These are phyloP conservation scores for Pseudococcus longispinus DNA, from an alignment of 2,888 invertebrate species.

Conservation along the genomic window DNA sequence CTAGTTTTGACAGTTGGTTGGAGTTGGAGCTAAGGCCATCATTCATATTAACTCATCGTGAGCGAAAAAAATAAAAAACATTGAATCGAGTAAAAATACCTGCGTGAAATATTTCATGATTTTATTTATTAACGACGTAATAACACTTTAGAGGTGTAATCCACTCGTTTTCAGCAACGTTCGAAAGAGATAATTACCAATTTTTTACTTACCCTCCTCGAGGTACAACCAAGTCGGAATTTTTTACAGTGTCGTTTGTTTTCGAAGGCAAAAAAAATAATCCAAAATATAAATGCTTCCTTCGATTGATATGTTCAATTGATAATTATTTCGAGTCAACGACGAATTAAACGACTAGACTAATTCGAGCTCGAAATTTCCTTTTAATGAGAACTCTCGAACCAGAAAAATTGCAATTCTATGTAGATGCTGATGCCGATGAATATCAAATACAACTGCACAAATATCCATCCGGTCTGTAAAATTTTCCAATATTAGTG, in stretches of 20 bases:
- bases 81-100: neutral
- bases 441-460: conserved; percentile 49
- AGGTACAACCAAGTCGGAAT: neutral
- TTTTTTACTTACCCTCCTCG: neutral
- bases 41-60: neutral
- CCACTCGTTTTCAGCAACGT: neutral
- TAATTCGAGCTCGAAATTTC: neutral
- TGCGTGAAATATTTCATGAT: conserved; percentile 7
- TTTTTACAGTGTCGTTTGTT: neutral
- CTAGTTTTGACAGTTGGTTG: conserved; percentile 5
- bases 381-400: neutral
- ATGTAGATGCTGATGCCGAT: conserved; percentile 47
- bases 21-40: neutral
- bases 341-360: conserved; percentile 29
- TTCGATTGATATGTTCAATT: neutral
- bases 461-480: conserved; percentile 48
- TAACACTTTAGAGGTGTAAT: neutral
- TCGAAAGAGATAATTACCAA: neutral
- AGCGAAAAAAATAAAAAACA: neutral
- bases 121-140: conserved; percentile 28
- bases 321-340: neutral
- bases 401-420: conserved; percentile 55
- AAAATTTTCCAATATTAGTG: neutral
- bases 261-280: neutral
- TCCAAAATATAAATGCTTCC: conserved; percentile 13